phyloP scores from a whole-genome alignment of 2,113 vertebrate species.

The Pitta sordida region DNA sequence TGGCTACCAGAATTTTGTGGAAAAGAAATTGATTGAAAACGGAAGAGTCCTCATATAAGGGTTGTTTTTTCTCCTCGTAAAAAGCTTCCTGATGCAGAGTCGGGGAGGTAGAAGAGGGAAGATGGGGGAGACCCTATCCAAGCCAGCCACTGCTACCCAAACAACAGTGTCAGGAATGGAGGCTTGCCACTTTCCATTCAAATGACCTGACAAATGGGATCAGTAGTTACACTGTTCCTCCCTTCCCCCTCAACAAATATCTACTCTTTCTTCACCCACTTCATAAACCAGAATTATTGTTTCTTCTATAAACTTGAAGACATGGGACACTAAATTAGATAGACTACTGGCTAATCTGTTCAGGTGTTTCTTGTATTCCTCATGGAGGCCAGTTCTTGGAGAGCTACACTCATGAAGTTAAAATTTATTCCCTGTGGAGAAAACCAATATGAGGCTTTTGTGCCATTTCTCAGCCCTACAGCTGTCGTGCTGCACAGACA shows the following conservation, averaged over 20 bases:
- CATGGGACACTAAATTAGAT: conserved; percentile 19
- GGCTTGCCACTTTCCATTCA: neutral
- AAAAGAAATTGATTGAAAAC: neutral
- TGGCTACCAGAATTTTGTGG: neutral
- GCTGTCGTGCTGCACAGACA: neutral
- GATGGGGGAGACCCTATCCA: too few relatives aligned
- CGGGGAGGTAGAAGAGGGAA: neutral
- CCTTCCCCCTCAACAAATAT: neutral
- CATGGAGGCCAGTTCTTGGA: neutral
- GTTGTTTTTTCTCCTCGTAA: neutral
- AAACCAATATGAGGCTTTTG: neutral
- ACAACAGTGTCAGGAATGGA: neutral
- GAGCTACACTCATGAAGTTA: neutral
- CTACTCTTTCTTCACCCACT: neutral
- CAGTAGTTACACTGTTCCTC: neutral
- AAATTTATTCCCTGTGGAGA: neutral
- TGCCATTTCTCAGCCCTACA: neutral
- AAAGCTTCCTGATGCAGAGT: neutral
- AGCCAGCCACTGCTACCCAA: neutral
- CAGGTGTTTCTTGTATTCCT: conserved; percentile 29
- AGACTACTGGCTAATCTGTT: conserved; percentile 14
- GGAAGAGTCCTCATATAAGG: neutral
- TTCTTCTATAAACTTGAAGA: neutral
- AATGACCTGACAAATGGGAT: neutral
- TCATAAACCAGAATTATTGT: conserved; percentile 30